Evolutionary conservation across 2,113 vertebrate genomes (phyloP).

Genomic region (Gobio gobio): DNA sequence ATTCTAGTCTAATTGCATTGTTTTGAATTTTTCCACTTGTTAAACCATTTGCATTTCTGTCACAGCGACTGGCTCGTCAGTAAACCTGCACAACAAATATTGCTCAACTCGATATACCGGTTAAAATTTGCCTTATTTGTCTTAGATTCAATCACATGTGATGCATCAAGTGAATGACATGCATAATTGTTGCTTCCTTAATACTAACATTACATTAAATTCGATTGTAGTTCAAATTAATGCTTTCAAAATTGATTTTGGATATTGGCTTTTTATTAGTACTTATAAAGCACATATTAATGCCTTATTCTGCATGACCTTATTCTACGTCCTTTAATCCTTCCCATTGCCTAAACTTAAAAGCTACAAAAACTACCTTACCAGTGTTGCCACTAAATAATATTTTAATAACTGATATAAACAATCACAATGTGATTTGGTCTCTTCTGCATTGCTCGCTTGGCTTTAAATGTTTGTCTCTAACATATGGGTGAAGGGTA

Average conservation of each 20-base stretch:
- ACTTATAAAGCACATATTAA: no score
- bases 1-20: background rate
- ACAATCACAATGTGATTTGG: background rate
- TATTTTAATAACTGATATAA: background rate
- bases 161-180: background rate
- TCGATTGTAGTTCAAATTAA: background rate
- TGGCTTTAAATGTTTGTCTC: slow-evolving; percentile 1
- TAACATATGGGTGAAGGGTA: background rate
- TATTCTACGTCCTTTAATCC: no score
- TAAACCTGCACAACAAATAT: slow-evolving; percentile 1
- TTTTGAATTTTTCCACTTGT: slow-evolving; percentile 40
- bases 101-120: slow-evolving; percentile 13
- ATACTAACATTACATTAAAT: background rate
- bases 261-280: no score
- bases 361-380: no score
- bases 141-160: background rate
- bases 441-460: no score
- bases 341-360: no score
- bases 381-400: background rate
- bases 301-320: no score
- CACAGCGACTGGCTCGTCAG: background rate
- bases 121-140: background rate
- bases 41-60: slow-evolving; percentile 15
- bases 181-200: background rate
- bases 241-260: background rate